phyloP scores from a whole-genome alignment of 64 coral and sea anemone species.

The Pocillopora damicornis region DNA sequence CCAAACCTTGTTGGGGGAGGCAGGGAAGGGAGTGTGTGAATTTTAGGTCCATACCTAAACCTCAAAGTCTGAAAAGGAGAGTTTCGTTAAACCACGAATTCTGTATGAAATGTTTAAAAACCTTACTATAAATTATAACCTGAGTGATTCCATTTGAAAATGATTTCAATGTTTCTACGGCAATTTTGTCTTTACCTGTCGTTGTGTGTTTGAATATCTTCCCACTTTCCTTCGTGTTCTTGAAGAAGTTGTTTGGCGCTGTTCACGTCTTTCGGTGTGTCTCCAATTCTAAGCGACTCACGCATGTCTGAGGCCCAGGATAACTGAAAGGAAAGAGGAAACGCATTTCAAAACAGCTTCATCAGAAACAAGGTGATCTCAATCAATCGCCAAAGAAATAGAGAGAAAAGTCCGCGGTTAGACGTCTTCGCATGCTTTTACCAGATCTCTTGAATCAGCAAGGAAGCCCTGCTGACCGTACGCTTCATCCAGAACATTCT shows the following conservation, averaged over 20 bases:
- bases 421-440: slow-evolving; percentile 7
- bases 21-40: too few relatives aligned
- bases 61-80: too few relatives aligned
- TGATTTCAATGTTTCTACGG: not conserved
- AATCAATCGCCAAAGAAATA: too few relatives aligned
- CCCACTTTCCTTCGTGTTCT: slow-evolving; percentile 77
- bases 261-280: slow-evolving; percentile 70
- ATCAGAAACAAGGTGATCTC: not conserved
- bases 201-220: slow-evolving; percentile 83
- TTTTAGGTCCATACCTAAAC: too few relatives aligned
- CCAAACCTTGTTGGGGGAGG: too few relatives aligned
- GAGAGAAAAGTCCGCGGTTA: too few relatives aligned
- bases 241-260: slow-evolving; percentile 69
- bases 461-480: slow-evolving; percentile 93
- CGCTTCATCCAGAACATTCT: slow-evolving; percentile 72
- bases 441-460: slow-evolving; percentile 86
- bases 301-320: slow-evolving; percentile 74
- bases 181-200: slow-evolving; percentile 38
- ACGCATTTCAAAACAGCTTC: too few relatives aligned
- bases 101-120: too few relatives aligned
- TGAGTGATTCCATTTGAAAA: too few relatives aligned
- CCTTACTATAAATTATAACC: too few relatives aligned
- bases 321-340: slow-evolving; percentile 32
- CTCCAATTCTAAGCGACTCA: slow-evolving; percentile 45
- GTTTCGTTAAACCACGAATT: too few relatives aligned